Percentiles rank a stretch among this genome's conserved stretches.
phyloP scores from a whole-genome alignment of 2,113 vertebrate species.

The Theropithecus gelada region DNA sequence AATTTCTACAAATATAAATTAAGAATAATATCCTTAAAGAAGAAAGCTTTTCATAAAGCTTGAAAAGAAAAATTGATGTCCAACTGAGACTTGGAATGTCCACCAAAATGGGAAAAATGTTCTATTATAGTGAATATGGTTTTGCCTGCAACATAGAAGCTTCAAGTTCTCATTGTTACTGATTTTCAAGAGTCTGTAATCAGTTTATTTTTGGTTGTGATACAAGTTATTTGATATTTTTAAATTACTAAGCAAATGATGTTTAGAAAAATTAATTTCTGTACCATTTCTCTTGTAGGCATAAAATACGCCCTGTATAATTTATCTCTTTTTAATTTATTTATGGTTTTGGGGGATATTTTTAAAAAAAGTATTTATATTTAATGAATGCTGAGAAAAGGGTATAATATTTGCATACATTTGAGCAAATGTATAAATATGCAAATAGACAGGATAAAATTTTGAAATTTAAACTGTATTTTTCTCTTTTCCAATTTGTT shows the following conservation, averaged over 20 bases:
- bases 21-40: conserved; percentile 32
- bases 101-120: conserved; percentile 13
- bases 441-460: background rate
- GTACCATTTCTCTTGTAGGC: background rate
- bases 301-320: conserved; percentile 42
- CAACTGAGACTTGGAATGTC: conserved; percentile 18
- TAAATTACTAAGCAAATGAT: conserved; percentile 58
- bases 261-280: conserved; percentile 65
- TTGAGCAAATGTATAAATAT: conserved; percentile 33
- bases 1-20: conserved; percentile 36
- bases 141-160: conserved; percentile 31
- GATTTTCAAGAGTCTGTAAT: conserved; percentile 64
- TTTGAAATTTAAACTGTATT: background rate
- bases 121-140: conserved; percentile 22
- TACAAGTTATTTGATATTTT: conserved; percentile 56
- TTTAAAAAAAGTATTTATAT: conserved; percentile 26
- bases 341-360: background rate
- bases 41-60: conserved; percentile 51
- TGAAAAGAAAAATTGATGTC: conserved; percentile 12
- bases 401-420: background rate
- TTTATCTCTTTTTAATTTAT: conserved; percentile 47
- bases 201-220: conserved; percentile 47
- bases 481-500: background rate
- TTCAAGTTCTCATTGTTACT: conserved; percentile 57
- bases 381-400: background rate